Base-by-base conservation (phyloP, 2,797 vertebrate genomes). In the Sebastes vulpes region DNA sequence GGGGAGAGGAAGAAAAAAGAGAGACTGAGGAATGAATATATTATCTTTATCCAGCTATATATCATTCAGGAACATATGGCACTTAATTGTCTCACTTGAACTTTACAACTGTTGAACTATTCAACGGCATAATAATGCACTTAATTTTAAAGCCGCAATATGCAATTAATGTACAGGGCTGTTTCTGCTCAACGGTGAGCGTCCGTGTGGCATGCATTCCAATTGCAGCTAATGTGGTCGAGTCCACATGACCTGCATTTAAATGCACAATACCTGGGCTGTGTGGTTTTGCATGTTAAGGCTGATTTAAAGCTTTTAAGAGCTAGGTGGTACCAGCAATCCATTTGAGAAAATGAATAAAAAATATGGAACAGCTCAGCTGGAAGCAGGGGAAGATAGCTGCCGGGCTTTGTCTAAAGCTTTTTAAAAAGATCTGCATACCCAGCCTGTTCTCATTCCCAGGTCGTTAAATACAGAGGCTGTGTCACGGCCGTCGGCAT, bases 11-110 rank as follows among this genome's bases (percentile, higher is more conserved):
- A 26, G n/a, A 46, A 48, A n/a, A 12, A 14, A 56, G 32, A 11
- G 9, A 6, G 14, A 32, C 10, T 3, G 6, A 56, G 38, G 46
- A 29, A 68, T 53, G 75, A 84, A 87, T 87, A 83, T 46, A 75
- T 90, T 88, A 76, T 81, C 61, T 63, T 68, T 76, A 65, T 73
- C 64, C 60, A 20, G 35, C 54, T 35, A 82, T 86, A 84, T 48
- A 86, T 84, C 76, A 75, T 53, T 66, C 54, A 65, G 69, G 68
- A 89, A 79, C 83, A 86, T 84, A 82, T 83, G 87, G 71, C 26
- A 63, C 79, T 59, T 88, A 73, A 89, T 82, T 84, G 77, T 86
- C 75, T 77, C 75, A 71, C 75, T 88, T 88, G 80, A 91, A 87
- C 88, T 84, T 88, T 84, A 65, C 64, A 80, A 56, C 76, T 57